Evolutionary conservation across 2,113 vertebrate genomes (phyloP), one percentile per base, ranked within the genome.

Genomic region (Spilogale gracilis): DNA sequence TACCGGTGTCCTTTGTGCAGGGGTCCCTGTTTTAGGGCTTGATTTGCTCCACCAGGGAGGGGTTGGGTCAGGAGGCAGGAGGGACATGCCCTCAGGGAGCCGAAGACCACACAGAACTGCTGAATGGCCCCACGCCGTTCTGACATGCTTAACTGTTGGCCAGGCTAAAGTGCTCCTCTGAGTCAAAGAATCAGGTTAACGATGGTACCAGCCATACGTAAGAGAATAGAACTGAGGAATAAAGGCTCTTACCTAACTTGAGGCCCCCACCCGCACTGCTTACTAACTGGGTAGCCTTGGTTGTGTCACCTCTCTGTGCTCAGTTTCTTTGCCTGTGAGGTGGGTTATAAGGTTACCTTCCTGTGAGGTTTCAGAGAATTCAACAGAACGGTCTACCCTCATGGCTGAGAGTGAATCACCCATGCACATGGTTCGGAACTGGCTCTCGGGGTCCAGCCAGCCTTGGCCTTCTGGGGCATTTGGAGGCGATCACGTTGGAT

Each of bases 181-280:
- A 48, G 30, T 21, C n/a, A 43, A 38, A 74, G 79, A 89, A 21
- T 54, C 84, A 1, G 17, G 67, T 23, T 20, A 4, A 18, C 10
- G 0, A 1, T 12, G 30, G 10, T 32, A 18, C 79, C 56, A 25
- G 5, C n/a, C 0, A 0, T 32, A 71, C 11, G 9, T 65, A 14
- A 38, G 48, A 43, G 38, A 92, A 20, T 10, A 76, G 25, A 69
- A 13, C 52, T 45, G 67, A 45, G 43, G 23, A 11, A 20, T 10
- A n/a, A 48, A 83, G 63, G 16, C 21, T 20, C 20, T 38, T 5
- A 6, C 25, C 21, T 12, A 10, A 45, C 32, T 43, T 63, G 21
- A 79, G 25, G 69, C 23, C 61, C 96, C 48, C 20, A 18, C 7
- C 6, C 4, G 30, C 45, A 13, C 30, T 1, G 0, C 21, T 30